These are phyloP conservation scores for Callionymus lyra DNA, from an alignment of 2,113 vertebrate genomes.

Conservation along the genomic window DNA sequence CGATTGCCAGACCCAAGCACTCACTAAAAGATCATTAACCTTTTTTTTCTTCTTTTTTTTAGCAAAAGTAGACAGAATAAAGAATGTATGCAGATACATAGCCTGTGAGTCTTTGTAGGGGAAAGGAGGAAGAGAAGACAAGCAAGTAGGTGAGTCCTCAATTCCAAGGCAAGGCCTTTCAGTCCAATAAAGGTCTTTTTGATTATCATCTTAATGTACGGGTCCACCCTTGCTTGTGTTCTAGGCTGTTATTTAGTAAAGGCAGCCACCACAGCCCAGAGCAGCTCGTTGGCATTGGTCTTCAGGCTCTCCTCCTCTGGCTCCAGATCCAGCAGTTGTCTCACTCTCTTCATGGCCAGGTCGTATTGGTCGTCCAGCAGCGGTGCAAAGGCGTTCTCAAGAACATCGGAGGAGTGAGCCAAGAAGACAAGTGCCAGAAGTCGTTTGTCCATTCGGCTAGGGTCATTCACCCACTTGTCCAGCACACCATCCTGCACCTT, in stretches of 20 bases:
- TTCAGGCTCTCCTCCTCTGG: slow-evolving; percentile 87
- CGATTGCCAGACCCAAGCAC: too few relatives aligned
- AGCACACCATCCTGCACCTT: slow-evolving; percentile 92
- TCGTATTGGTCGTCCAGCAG: slow-evolving; percentile 96
- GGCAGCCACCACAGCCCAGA: slow-evolving; percentile 93
- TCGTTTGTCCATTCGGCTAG: slow-evolving; percentile 93
- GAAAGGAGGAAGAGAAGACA: too few relatives aligned
- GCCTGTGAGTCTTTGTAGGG: too few relatives aligned
- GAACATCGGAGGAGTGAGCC: slow-evolving; percentile 92
- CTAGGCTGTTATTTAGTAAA: slow-evolving; percentile 79
- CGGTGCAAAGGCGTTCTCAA: slow-evolving; percentile 94
- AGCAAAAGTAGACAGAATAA: too few relatives aligned
- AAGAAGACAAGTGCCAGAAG: slow-evolving; percentile 86
- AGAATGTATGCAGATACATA: too few relatives aligned
- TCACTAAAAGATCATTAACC: too few relatives aligned
- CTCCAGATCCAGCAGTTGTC: slow-evolving; percentile 88
- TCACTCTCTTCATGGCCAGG: slow-evolving; percentile 90
- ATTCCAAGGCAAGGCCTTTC: too few relatives aligned
- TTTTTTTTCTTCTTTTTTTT: too few relatives aligned
- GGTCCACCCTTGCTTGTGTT: too few relatives aligned
- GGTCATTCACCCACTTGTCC: slow-evolving; percentile 95
- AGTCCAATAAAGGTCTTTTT: too few relatives aligned
- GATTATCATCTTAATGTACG: too few relatives aligned
- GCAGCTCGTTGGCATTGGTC: slow-evolving; percentile 83
- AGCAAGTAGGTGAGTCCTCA: too few relatives aligned